These are phyloP conservation scores for Fukomys damarensis DNA, from an alignment of 2,113 vertebrate genomes.

Conservation along the genomic window DNA sequence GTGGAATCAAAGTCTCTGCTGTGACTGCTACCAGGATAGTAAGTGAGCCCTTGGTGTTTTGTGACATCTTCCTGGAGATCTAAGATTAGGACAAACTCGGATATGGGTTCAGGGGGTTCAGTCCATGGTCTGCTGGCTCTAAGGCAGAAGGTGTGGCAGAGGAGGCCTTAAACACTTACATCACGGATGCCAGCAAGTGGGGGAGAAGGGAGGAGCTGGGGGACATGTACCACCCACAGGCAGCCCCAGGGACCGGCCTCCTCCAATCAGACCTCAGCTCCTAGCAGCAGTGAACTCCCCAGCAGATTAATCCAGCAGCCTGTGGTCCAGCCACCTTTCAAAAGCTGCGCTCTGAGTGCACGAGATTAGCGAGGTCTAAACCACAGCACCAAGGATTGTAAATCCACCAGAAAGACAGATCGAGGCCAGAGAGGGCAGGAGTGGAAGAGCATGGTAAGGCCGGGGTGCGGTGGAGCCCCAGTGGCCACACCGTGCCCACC, in stretches of 20 bases:
- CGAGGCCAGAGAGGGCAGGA: neutral
- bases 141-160: neutral
- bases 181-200: neutral
- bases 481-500: fast-evolving
- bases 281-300: neutral
- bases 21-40: neutral
- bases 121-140: neutral
- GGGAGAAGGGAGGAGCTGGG: neutral
- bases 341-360: neutral
- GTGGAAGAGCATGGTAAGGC: neutral
- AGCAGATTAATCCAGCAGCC: neutral
- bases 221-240: neutral
- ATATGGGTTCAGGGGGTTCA: neutral
- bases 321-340: neutral
- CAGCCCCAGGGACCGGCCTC: no score
- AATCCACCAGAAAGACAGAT: neutral
- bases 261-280: neutral
- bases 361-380: neutral
- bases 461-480: neutral
- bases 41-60: neutral
- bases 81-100: neutral
- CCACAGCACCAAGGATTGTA: neutral
- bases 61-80: neutral
- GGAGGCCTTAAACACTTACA: no score
- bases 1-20: neutral